These are phyloP conservation scores for Microtus montanus DNA, from an alignment of 2,113 vertebrate genomes.

Conservation along the genomic window DNA sequence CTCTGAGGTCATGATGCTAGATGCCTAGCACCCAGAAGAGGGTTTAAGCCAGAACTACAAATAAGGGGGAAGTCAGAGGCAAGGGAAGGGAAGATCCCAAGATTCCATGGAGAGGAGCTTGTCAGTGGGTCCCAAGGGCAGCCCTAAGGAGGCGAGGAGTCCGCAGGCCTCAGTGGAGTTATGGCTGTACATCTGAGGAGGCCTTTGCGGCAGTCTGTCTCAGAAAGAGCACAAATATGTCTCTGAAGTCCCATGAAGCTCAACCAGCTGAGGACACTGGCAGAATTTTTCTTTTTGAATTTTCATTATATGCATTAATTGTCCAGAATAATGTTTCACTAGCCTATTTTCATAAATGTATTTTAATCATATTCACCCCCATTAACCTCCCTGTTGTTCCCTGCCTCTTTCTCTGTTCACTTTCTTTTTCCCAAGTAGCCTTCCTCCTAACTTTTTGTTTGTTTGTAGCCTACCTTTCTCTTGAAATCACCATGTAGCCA, in stretches of 20 bases:
- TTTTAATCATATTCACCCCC: neutral
- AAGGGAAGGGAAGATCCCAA: neutral
- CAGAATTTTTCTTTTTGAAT: neutral
- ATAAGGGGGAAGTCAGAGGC: neutral
- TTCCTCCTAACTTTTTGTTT: neutral
- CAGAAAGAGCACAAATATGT: neutral
- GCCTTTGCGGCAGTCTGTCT: neutral
- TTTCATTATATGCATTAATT: neutral
- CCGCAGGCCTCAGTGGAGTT: neutral
- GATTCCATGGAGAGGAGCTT: neutral
- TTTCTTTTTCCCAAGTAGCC: neutral
- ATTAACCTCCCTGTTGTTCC: neutral
- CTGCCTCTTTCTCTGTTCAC: neutral
- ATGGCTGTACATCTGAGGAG: neutral
- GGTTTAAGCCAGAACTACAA: neutral
- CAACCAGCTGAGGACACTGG: neutral
- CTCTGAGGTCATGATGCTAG: neutral
- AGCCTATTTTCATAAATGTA: neutral
- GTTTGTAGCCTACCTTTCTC: neutral
- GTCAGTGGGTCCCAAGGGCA: neutral
- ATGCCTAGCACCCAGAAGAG: neutral
- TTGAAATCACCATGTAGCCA: neutral
- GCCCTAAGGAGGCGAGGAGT: neutral
- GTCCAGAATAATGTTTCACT: neutral
- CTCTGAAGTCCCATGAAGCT: neutral